Evolutionary conservation across 1,140 invertebrate species (phyloP), one percentile per base, ranked within the genome.

Genomic region (Hyposmocoma kahamanoa): DNA sequence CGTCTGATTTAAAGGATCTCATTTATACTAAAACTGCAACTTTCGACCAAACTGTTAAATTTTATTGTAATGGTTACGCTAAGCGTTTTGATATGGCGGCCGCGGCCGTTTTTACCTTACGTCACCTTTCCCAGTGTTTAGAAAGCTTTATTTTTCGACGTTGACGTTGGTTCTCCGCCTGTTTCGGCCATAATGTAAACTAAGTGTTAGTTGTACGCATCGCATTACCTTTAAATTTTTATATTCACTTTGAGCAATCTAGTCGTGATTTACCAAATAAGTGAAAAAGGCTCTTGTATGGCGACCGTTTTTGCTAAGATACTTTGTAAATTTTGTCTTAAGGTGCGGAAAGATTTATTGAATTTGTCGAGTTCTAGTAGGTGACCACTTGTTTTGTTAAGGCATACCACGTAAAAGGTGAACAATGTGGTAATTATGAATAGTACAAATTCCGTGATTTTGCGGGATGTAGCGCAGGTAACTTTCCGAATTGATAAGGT

Each of bases 1-100:
- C n/a, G n/a, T n/a, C n/a, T n/a, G n/a, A 36, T 36, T 47, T 18
- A 30, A 54, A 53, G 38, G 59, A 62, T 57, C 51, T 62, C 55
- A 61, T 51, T 43, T 50, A 42, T 48, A 54, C 46, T 54, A 54
- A 51, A 57, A 20, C 22, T 17, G 28, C 13, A 36, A 3, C 18
- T 15, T 17, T 17, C 32, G 32, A 36, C 32, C 32, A 36, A 36
- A 15, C 4, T 6, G n/a, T n/a, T n/a, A n/a, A n/a, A n/a, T n/a
- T n/a, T n/a, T n/a, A n/a, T n/a, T n/a, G n/a, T n/a, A n/a, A n/a
- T n/a, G n/a, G n/a, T n/a, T n/a, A n/a, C n/a, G n/a, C n/a, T n/a
- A n/a, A n/a, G n/a, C n/a, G n/a, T n/a, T n/a, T n/a, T n/a, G n/a
- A n/a, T n/a, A n/a, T n/a, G n/a, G n/a, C n/a, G n/a, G n/a, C n/a